Evolutionary conservation across 2,113 vertebrate species (phyloP), one percentile per base, ranked within the genome.

Genomic region (Cottus gobio): DNA sequence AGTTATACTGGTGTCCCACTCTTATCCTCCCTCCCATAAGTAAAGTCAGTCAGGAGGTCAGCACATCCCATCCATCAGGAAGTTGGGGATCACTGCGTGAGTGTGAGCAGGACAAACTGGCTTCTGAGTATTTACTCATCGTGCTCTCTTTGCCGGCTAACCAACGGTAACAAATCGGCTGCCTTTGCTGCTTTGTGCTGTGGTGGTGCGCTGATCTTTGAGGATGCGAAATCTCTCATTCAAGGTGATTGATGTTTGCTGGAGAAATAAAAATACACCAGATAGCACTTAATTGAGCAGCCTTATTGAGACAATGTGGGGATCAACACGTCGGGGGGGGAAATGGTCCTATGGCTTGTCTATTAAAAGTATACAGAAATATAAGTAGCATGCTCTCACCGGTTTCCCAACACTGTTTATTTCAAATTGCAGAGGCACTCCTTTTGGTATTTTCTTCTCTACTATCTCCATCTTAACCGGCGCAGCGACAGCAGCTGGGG

Each of bases 391-490:
- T 5, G 3, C 3, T 6, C 79, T 94, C 92, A 99, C 97, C 94
- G 97, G 97, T 90, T 98, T 99, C 68, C 96, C 96, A 67, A 99
- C 97, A 81, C 97, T 98, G 90, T 99, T 99, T 81, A 99, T 99
- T 88, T 99, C 97, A 90, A 99, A 99, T 78, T 98, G 96, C 79
- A 99, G 82, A 5, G 96, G 94, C 22, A 99, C 98, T 9, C 98
- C 97, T 95, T 98, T 99, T 22, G 98, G 98, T 62, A 96, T 95
- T 81, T 97, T 98, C 91, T 94, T 95, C 89, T 97, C 96, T 0
- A 91, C 95, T 0, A 93, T 94, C 22, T 96, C 96, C 67, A 91
- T 89, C 85, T 96, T 96, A 83, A 94, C 83, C 3, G 96, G 90
- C 75, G 95, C 94, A 0, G 95, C 83, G 95, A 91, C 0, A 93